Percentiles rank a stretch among this genome's conserved stretches.
Conservation (phyloP, 2,888 invertebrate genomes). For the Bedellia somnulentella region DNA sequence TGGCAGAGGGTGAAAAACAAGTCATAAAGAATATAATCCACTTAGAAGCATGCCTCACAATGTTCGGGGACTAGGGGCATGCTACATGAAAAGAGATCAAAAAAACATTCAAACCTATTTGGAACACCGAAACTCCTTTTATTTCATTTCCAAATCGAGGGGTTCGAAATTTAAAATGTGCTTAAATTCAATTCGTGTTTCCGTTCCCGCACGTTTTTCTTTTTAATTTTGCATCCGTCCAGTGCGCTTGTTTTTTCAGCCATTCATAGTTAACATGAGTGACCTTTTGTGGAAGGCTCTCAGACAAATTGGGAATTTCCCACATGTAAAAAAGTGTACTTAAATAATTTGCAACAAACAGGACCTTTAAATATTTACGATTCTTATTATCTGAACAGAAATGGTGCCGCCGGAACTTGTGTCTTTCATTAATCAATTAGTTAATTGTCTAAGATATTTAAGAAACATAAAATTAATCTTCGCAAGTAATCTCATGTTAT, state of each 20-base stretch:
- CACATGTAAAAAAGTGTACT: no score
- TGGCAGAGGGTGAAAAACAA: constrained; percentile 47
- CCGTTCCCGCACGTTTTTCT: constrained; percentile 43
- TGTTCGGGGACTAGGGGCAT: constrained; percentile 46
- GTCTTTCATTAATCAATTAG: no score
- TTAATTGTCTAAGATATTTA: no score
- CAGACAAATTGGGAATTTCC: not conserved
- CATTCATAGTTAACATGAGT: not conserved
- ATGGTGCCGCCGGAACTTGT: no score
- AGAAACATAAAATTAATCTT: no score
- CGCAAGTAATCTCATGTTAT: no score
- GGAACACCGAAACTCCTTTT: constrained; percentile 42
- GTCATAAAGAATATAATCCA: constrained; percentile 58
- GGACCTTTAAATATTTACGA: no score
- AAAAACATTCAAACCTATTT: constrained; percentile 42
- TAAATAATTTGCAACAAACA: no score
- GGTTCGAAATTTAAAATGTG: constrained; percentile 51
- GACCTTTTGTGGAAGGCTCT: not conserved
- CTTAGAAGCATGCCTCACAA: constrained; percentile 52
- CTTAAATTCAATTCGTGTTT: constrained; percentile 57
- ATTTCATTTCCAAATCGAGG: constrained; percentile 47
- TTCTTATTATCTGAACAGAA: no score
- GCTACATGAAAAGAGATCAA: constrained; percentile 41
- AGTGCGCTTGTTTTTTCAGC: not conserved
- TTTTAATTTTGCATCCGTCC: constrained; percentile 49